Conservation (phyloP, 2,113 vertebrate genomes). For the Hippocampus guttulatus region DNA sequence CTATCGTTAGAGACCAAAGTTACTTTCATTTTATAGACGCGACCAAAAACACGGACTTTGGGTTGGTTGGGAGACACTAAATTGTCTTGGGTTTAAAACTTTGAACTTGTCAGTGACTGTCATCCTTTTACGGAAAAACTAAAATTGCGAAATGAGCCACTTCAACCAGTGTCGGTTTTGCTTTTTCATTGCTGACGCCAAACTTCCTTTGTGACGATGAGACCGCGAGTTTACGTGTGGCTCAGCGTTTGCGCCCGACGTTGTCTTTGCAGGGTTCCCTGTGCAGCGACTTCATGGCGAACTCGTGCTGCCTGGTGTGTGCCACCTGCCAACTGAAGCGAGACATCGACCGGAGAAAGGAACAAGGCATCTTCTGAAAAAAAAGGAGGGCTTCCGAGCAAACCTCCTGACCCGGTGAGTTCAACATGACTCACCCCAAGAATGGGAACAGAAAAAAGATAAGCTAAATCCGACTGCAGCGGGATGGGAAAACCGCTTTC, state of each 20-base stretch:
- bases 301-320: conserved; percentile 15
- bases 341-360: conserved; percentile 67
- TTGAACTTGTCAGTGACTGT: too few species aligned
- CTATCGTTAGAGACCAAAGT: too few species aligned
- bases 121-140: too few species aligned
- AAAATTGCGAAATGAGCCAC: neutral
- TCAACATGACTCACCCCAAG: neutral
- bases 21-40: too few species aligned
- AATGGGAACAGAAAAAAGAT: neutral
- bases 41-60: too few species aligned
- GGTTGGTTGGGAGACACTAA: too few species aligned
- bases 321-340: conserved; percentile 70
- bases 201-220: neutral
- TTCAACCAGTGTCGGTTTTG: neutral
- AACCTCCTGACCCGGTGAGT: neutral
- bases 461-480: neutral
- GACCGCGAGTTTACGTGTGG: neutral
- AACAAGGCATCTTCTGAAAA: conserved; percentile 63
- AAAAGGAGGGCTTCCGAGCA: conserved; percentile 4
- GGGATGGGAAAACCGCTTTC: too few species aligned
- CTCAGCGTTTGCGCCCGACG: neutral
- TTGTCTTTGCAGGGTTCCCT: conserved; percentile 62
- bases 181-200: neutral
- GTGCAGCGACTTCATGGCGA: conserved; percentile 36
- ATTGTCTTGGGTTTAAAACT: too few species aligned